Evolutionary conservation across 1,140 invertebrate genomes (phyloP).

Genomic region (Schlechtendalia chinensis): DNA sequence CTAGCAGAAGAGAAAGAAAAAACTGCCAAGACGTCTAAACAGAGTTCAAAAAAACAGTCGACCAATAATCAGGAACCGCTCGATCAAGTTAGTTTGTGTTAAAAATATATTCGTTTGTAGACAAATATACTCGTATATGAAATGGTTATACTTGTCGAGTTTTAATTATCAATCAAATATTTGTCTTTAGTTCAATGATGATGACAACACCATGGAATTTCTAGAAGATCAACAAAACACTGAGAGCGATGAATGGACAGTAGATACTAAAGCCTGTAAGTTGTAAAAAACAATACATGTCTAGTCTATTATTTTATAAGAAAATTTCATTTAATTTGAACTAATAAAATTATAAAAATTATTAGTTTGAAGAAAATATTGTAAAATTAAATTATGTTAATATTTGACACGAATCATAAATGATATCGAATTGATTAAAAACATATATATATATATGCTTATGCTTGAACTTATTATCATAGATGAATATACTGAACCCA

Average conservation of each 20-base stretch:
- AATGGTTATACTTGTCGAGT: neutral
- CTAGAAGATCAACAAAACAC: slow-evolving; percentile 31
- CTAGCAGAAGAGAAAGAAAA: slow-evolving; percentile 38
- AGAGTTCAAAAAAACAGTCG: slow-evolving; percentile 21
- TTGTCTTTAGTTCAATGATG: slow-evolving; percentile 31
- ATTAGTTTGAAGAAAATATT: too few species aligned
- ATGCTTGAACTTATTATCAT: too few species aligned
- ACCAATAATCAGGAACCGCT: neutral
- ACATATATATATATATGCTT: too few species aligned
- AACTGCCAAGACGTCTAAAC: neutral
- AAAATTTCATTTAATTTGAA: neutral
- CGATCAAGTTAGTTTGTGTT: slow-evolving; percentile 11
- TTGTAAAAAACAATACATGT: neutral
- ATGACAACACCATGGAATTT: slow-evolving; percentile 45
- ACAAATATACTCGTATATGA: too few species aligned
- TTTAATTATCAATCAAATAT: neutral
- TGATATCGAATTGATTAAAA: too few species aligned
- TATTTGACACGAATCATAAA: neutral
- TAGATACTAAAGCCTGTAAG: slow-evolving; percentile 27
- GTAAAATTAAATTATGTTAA: neutral
- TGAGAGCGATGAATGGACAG: slow-evolving; percentile 29
- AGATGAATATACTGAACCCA: slow-evolving; percentile 32
- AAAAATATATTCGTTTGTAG: neutral
- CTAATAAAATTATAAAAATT: too few species aligned
- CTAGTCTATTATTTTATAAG: neutral